These are phyloP conservation scores for Sepiola atlantica DNA, from an alignment of 2,888 invertebrate species.

Conservation along the genomic window DNA sequence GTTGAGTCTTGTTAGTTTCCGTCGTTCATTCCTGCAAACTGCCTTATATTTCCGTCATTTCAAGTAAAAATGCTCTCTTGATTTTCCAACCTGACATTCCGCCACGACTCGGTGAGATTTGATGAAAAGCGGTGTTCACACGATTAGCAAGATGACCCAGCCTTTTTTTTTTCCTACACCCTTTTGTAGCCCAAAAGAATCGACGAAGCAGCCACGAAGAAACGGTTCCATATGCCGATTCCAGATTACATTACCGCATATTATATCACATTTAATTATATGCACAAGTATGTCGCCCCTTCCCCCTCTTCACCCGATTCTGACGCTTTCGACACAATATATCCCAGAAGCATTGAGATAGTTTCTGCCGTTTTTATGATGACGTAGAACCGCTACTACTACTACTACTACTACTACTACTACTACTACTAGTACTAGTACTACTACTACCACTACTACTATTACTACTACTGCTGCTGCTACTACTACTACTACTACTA, in stretches of 20 bases:
- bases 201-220: neutral
- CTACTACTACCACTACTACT: no score
- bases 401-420: no score
- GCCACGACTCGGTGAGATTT: neutral
- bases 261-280: constrained; percentile 8
- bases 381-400: no score
- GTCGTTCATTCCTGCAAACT: neutral
- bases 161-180: neutral
- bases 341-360: neutral
- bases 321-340: neutral
- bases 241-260: neutral
- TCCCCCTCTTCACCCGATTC: neutral
- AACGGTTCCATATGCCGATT: neutral
- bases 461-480: no score
- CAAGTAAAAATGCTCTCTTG: neutral
- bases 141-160: neutral
- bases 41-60: neutral
- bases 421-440: no score
- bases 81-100: neutral
- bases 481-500: no score
- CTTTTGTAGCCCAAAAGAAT: neutral
- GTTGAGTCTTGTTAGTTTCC: no score
- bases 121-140: neutral
- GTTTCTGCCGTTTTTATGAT: no score
- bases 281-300: neutral